Percentiles rank a stretch among this genome's conserved stretches.
Evolutionary conservation across 2,888 invertebrate genomes (phyloP).

Genomic region (Drosophila acutilabella): DNA sequence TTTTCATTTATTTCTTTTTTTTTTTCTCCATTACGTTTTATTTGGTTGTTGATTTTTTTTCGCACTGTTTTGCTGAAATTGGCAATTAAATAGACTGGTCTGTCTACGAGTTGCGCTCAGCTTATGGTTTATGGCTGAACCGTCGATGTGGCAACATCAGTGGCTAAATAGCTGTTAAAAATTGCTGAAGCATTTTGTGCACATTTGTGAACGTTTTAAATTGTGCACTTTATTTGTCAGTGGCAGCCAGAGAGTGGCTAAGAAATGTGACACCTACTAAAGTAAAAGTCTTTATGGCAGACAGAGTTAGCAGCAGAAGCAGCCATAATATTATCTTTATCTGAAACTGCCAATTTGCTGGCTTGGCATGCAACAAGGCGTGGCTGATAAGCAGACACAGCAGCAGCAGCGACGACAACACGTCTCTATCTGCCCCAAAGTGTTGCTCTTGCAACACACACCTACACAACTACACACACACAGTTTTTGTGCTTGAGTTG

Average conservation of each 20-base stretch:
- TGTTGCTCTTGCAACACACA: constrained; percentile 7
- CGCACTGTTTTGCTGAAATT: constrained; percentile 52
- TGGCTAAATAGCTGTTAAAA: constrained; percentile 32
- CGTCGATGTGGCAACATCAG: constrained; percentile 28
- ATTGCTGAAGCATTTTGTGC: constrained; percentile 21
- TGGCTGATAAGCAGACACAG: constrained; percentile 52
- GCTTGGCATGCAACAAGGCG: constrained; percentile 52
- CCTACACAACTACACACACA: constrained; percentile 9
- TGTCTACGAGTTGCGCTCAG: constrained; percentile 27
- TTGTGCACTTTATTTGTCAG: constrained; percentile 67
- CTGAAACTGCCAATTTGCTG: constrained; percentile 79
- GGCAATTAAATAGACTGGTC: constrained; percentile 69
- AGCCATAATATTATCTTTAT: constrained; percentile 78
- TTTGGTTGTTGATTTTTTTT: constrained; percentile 12
- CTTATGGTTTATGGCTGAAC: constrained; percentile 51
- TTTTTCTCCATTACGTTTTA: constrained; percentile 34
- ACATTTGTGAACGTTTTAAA: constrained; percentile 49
- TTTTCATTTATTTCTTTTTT: constrained; percentile 40
- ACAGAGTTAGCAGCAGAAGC: constrained; percentile 36
- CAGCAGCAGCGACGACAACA: constrained; percentile 27
- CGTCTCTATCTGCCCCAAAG: constrained; percentile 19
- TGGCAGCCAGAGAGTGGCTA: constrained; percentile 15
- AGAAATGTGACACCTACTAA: constrained; percentile 79
- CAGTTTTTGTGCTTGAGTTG: constrained; percentile 45
- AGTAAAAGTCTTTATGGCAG: constrained; percentile 65